phyloP scores from a whole-genome alignment of 2,797 vertebrate species.

The Sebastes elongatus region DNA sequence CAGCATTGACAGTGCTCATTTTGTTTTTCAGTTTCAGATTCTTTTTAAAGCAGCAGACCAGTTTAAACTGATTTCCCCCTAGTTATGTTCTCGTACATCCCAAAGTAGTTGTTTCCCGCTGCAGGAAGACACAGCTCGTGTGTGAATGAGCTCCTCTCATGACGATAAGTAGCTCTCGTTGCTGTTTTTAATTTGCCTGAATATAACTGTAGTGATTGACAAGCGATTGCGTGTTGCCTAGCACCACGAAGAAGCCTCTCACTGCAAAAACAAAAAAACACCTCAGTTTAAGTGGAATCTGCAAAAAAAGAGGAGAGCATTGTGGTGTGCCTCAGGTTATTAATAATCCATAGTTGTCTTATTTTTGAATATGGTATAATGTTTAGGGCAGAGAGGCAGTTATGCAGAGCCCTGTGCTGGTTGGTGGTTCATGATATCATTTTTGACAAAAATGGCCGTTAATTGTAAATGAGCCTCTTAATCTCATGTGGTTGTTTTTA shows the following conservation, averaged over 20 bases:
- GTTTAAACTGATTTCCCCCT: background rate
- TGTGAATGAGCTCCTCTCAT: conserved; percentile 10
- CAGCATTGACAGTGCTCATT: background rate
- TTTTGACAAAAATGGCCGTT: background rate
- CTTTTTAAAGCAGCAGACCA: background rate
- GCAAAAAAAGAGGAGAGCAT: background rate
- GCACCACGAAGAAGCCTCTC: conserved; percentile 21
- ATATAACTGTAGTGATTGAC: conserved; percentile 37
- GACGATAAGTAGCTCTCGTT: conserved; percentile 5
- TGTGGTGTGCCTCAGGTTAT: background rate
- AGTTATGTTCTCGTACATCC: background rate
- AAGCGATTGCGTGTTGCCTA: conserved; percentile 38
- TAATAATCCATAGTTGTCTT: background rate
- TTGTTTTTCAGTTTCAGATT: background rate
- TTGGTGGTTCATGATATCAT: too few species aligned
- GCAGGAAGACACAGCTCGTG: background rate
- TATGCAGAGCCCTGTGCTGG: background rate
- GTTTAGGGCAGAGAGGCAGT: background rate
- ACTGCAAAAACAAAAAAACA: background rate
- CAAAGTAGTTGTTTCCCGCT: background rate
- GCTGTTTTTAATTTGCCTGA: conserved; percentile 39
- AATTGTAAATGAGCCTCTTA: background rate
- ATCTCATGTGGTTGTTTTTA: background rate
- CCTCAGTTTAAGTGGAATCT: background rate
- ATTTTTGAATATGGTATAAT: background rate